Percentiles rank a stretch among this genome's conserved stretches.
phyloP scores from a whole-genome alignment of 2,888 invertebrate genomes.

The Julus scandinavius region DNA sequence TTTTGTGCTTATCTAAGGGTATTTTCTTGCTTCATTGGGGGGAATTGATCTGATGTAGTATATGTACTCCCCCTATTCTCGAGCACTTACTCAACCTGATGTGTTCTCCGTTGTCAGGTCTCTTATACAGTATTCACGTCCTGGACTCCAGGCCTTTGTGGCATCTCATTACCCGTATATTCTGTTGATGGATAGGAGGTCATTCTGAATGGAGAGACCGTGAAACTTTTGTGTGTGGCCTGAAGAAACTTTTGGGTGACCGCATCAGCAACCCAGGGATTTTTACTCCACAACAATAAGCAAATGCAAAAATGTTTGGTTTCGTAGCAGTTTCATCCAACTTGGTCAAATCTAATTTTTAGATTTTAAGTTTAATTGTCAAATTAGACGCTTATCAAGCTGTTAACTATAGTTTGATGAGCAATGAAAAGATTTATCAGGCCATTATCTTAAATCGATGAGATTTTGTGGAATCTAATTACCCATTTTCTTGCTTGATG shows the following conservation, averaged over 20 bases:
- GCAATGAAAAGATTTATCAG: too few species aligned
- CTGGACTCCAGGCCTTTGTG: neutral
- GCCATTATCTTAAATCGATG: too few species aligned
- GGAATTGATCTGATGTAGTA: neutral
- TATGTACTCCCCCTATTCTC: neutral
- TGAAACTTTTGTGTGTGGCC: neutral
- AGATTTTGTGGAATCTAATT: too few species aligned
- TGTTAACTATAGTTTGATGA: too few species aligned
- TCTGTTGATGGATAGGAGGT: neutral
- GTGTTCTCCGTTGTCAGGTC: neutral
- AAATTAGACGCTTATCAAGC: too few species aligned
- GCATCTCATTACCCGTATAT: neutral
- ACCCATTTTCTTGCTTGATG: too few species aligned
- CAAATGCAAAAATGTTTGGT: too few species aligned
- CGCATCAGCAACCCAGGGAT: too few species aligned
- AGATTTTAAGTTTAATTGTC: too few species aligned
- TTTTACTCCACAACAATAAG: too few species aligned
- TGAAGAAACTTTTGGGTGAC: neutral
- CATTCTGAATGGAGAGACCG: neutral
- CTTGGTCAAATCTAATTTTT: too few species aligned
- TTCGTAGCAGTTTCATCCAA: too few species aligned
- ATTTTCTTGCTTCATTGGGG: neutral
- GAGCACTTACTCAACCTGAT: neutral
- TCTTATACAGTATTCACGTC: neutral
- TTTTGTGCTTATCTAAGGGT: neutral